A percentile compares a stretch with the other conserved stretches of the same genome.
Conservation (phyloP, 2,888 invertebrate species). For the Ophion slaviceki region DNA sequence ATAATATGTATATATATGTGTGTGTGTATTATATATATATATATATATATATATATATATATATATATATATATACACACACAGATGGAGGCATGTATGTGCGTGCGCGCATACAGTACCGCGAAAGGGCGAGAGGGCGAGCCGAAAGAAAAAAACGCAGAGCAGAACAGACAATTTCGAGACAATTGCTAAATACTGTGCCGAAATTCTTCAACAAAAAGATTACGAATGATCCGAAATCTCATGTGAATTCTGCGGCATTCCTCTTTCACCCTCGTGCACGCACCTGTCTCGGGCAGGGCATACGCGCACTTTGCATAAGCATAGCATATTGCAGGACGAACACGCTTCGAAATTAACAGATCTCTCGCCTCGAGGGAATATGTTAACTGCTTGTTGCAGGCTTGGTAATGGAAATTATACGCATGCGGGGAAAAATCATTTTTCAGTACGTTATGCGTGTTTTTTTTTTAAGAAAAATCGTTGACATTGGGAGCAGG, state of each 20-base stretch:
- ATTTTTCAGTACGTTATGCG: too few relatives aligned
- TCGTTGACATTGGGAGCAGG: too few relatives aligned
- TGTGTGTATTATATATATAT: not conserved
- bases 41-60: too few relatives aligned
- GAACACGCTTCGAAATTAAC: constrained; percentile 25
- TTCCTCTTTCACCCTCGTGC: not conserved
- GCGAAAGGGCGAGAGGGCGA: too few relatives aligned
- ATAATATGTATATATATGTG: not conserved
- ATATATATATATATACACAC: too few relatives aligned
- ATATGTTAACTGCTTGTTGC: constrained; percentile 31
- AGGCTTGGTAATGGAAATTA: constrained; percentile 51
- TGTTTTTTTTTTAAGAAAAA: too few relatives aligned
- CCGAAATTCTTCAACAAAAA: not conserved
- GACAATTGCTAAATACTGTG: not conserved
- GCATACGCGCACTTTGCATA: not conserved
- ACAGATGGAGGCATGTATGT: too few relatives aligned
- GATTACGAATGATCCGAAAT: not conserved
- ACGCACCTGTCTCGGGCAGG: not conserved
- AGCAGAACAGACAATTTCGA: too few relatives aligned
- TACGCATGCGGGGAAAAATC: not conserved
- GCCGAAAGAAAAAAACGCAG: too few relatives aligned
- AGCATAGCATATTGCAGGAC: constrained; percentile 29
- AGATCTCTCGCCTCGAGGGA: constrained; percentile 24
- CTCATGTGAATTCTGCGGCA: constrained; percentile 18
- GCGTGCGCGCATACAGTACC: too few relatives aligned